Conservation (phyloP, 2,113 vertebrate species). For the Okapia johnstoni region DNA sequence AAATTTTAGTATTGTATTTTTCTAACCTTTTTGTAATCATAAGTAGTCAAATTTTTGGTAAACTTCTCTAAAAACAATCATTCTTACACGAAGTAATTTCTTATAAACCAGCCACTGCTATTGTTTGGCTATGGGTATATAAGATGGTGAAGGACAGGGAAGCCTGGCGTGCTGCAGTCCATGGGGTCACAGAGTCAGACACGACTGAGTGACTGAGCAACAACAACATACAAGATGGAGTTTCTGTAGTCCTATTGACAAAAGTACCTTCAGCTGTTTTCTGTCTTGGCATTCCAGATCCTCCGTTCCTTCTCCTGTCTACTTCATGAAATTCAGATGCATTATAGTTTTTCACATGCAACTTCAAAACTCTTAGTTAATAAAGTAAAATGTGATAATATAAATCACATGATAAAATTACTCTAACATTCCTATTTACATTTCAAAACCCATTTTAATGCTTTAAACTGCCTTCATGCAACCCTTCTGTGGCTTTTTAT, state of each 20-base stretch:
- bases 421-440: background rate
- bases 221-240: background rate
- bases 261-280: background rate
- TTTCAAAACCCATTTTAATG: background rate
- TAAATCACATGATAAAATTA: background rate
- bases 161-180: background rate
- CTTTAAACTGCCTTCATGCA: background rate
- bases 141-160: background rate
- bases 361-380: background rate
- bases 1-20: background rate
- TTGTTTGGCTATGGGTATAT: background rate
- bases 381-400: background rate
- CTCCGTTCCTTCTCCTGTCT: background rate
- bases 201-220: background rate
- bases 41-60: background rate
- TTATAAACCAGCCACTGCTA: background rate
- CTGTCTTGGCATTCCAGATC: background rate
- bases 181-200: background rate
- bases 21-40: background rate
- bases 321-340: background rate
- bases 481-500: background rate
- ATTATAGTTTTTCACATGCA: background rate
- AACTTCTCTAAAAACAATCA: background rate
- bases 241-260: background rate
- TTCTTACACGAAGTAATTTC: background rate